phyloP scores from a whole-genome alignment of 2,113 vertebrate genomes.

The Puffinus mauretanicus region DNA sequence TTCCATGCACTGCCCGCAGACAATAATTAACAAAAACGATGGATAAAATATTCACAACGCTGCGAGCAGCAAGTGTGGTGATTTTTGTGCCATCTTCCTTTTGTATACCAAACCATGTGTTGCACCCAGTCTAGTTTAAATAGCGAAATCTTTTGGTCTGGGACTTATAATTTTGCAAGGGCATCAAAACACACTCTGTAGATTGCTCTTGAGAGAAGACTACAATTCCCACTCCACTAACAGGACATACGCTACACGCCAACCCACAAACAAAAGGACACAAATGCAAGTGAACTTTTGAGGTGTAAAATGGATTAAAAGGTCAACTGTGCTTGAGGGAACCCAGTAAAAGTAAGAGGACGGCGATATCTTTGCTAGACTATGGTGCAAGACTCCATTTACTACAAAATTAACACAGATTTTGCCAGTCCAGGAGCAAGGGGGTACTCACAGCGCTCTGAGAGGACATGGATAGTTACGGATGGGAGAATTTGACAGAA shows the following conservation, averaged over 20 bases:
- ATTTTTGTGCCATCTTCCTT: background rate
- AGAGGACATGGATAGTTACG: background rate
- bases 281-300: rapidly evolving
- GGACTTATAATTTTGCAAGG: rapidly evolving
- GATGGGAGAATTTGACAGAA: background rate
- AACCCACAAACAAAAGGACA: background rate
- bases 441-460: background rate
- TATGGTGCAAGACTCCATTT: too few relatives aligned
- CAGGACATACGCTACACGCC: rapidly evolving
- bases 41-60: background rate
- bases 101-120: rapidly evolving
- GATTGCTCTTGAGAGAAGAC: background rate
- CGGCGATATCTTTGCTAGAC: background rate
- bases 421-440: background rate
- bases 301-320: background rate
- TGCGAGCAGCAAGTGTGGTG: rapidly evolving
- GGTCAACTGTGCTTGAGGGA: background rate
- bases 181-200: background rate
- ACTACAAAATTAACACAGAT: rapidly evolving
- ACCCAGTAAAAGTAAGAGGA: background rate
- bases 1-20: rapidly evolving
- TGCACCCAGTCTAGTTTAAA: background rate
- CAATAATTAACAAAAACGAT: rapidly evolving
- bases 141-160: background rate
- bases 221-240: background rate